A percentile compares a stretch with the other conserved stretches of the same genome.
Evolutionary conservation across 2,888 invertebrate species (phyloP).

Genomic region (Agrenia bidenticulata): DNA sequence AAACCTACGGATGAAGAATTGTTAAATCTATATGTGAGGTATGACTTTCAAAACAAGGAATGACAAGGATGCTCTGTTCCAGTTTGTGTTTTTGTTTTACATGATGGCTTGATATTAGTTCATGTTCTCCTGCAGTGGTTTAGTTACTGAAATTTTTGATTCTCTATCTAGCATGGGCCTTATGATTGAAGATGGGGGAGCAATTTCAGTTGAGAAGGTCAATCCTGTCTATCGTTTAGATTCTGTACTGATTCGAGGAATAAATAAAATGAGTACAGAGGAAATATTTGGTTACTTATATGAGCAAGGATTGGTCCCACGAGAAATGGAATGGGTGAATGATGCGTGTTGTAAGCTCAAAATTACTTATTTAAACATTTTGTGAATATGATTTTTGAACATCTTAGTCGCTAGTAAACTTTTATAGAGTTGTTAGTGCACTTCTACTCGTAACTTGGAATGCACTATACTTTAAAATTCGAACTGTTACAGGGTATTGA

Average conservation of each 20-base stretch:
- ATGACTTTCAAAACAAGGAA: not conserved
- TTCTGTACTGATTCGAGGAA: slow-evolving; percentile 73
- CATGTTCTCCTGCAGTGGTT: not conserved
- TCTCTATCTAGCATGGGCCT: slow-evolving; percentile 36
- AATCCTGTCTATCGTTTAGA: slow-evolving; percentile 68
- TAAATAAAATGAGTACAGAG: slow-evolving; percentile 72
- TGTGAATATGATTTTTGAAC: too few relatives aligned
- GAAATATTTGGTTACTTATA: slow-evolving; percentile 78
- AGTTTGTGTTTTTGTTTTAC: too few relatives aligned
- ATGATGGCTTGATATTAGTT: too few relatives aligned
- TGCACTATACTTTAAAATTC: too few relatives aligned
- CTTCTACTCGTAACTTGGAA: too few relatives aligned
- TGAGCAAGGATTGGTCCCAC: slow-evolving; percentile 67
- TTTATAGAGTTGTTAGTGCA: not conserved
- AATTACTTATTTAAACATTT: too few relatives aligned
- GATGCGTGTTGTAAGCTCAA: slow-evolving; percentile 70
- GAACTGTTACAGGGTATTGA: too few relatives aligned
- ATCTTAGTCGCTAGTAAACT: not conserved
- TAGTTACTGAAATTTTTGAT: not conserved
- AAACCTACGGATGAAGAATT: slow-evolving; percentile 31
- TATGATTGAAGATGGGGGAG: slow-evolving; percentile 43
- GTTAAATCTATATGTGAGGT: slow-evolving; percentile 37
- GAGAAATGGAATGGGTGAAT: slow-evolving; percentile 78
- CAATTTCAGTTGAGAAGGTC: slow-evolving; percentile 41
- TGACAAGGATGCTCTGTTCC: too few relatives aligned